These are phyloP conservation scores for Rhynchonycteris naso DNA, from an alignment of 2,797 vertebrate genomes.

Conservation along the genomic window DNA sequence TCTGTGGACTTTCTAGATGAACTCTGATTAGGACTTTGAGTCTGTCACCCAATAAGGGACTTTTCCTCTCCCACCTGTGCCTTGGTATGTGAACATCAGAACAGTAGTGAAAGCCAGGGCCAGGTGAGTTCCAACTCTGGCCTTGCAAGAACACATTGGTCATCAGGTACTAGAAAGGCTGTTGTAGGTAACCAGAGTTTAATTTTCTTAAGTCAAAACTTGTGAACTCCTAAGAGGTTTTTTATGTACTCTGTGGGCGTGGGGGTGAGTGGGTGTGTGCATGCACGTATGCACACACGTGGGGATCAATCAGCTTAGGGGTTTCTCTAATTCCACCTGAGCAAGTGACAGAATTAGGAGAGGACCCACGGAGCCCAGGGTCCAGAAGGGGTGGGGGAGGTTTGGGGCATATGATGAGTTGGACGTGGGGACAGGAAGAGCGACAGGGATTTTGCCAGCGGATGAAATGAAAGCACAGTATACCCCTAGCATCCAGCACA, in stretches of 20 bases:
- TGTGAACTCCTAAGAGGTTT: background rate
- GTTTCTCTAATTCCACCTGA: background rate
- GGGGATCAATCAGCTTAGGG: background rate
- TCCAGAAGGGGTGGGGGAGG: background rate
- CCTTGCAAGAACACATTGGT: background rate
- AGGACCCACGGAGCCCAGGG: background rate
- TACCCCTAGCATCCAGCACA: background rate
- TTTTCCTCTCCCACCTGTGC: background rate
- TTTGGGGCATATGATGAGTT: background rate
- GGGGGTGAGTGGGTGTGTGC: background rate
- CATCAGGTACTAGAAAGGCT: background rate
- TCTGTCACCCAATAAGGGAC: background rate
- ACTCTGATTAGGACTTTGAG: background rate
- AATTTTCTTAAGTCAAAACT: background rate
- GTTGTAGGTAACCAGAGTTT: background rate
- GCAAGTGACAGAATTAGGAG: background rate
- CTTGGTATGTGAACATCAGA: background rate
- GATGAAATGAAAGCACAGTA: background rate
- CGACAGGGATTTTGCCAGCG: background rate
- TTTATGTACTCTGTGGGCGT: background rate
- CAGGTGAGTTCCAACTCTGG: background rate
- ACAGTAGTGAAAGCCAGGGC: rapidly evolving
- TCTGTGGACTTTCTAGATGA: background rate
- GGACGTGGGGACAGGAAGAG: background rate
- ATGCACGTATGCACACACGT: rapidly evolving